phyloP scores from a whole-genome alignment of 2,113 vertebrate genomes.

The Dissostichus mawsoni region DNA sequence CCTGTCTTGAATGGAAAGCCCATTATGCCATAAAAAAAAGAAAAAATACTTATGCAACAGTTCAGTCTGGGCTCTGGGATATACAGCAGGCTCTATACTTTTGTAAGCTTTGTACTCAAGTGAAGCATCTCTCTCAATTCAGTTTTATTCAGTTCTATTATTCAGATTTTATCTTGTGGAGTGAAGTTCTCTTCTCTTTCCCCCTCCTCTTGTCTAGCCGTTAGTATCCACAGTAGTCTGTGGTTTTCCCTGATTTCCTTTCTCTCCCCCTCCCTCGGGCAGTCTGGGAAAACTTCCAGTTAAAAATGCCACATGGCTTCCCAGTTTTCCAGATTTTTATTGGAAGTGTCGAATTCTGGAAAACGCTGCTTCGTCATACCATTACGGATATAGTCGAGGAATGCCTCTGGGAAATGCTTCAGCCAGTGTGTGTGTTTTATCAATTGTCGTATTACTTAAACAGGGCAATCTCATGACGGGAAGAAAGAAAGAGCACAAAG shows the following conservation, averaged over 20 bases:
- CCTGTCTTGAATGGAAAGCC: conserved; percentile 26
- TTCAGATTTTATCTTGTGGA: neutral
- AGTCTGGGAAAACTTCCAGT: conserved; percentile 72
- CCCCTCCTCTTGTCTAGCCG: conserved; percentile 17
- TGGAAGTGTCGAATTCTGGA: conserved; percentile 68
- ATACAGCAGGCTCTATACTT: conserved; percentile 18
- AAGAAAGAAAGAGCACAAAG: conserved; percentile 18
- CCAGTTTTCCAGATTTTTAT: conserved; percentile 68
- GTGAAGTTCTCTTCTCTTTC: neutral
- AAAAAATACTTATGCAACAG: conserved; percentile 24
- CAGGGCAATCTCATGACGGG: conserved; percentile 17
- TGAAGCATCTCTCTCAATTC: conserved; percentile 37
- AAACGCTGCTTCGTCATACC: conserved; percentile 36
- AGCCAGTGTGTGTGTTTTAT: conserved; percentile 53
- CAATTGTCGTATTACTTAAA: conserved; percentile 42
- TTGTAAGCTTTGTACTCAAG: conserved; percentile 20
- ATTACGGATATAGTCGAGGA: conserved; percentile 22
- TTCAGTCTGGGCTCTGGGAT: conserved; percentile 32
- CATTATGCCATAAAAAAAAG: conserved; percentile 35
- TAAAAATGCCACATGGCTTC: conserved; percentile 68
- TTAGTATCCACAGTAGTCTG: conserved; percentile 38
- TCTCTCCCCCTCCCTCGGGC: conserved; percentile 7
- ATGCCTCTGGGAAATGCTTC: conserved; percentile 51
- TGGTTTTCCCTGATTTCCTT: conserved; percentile 48
- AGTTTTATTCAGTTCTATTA: conserved; percentile 29